A percentile compares a stretch with the other conserved stretches of the same genome.
phyloP scores from a whole-genome alignment of 2,888 invertebrate species.

The Limnephilus auricula region DNA sequence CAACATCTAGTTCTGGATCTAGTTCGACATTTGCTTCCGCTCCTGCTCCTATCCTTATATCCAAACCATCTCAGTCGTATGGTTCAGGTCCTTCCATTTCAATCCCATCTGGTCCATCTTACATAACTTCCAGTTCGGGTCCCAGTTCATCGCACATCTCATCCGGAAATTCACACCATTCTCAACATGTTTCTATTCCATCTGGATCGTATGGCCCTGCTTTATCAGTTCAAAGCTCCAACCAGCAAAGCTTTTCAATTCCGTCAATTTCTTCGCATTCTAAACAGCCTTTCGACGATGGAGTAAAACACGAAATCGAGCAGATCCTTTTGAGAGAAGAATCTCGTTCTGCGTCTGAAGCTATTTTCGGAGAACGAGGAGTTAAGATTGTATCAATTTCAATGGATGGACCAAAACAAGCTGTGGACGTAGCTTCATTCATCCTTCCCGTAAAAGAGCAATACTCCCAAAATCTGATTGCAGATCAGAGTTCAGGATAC shows the following conservation, averaged over 20 bases:
- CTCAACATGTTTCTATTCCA: constrained; percentile 5
- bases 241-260: not conserved
- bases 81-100: constrained; percentile 30
- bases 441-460: constrained; percentile 13
- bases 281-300: constrained; percentile 37
- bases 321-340: constrained; percentile 51
- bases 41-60: constrained; percentile 11
- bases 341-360: constrained; percentile 24
- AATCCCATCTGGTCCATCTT: constrained; percentile 4
- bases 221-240: not conserved
- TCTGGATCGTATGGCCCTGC: not conserved
- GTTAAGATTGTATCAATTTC: constrained; percentile 18
- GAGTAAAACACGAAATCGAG: constrained; percentile 36
- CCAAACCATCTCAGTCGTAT: constrained; percentile 34
- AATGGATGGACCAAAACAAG: constrained; percentile 38
- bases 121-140: not conserved
- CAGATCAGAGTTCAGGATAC: not conserved
- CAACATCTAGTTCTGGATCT: constrained; percentile 8
- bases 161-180: not conserved
- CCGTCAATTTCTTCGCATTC: not conserved
- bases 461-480: not conserved
- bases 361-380: not conserved
- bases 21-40: not conserved
- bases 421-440: constrained; percentile 32
- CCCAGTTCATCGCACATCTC: not conserved